Percentiles rank a stretch among this genome's conserved stretches.
phyloP scores from a whole-genome alignment of 2,888 invertebrate species.

The Agonopterix subpropinquella region DNA sequence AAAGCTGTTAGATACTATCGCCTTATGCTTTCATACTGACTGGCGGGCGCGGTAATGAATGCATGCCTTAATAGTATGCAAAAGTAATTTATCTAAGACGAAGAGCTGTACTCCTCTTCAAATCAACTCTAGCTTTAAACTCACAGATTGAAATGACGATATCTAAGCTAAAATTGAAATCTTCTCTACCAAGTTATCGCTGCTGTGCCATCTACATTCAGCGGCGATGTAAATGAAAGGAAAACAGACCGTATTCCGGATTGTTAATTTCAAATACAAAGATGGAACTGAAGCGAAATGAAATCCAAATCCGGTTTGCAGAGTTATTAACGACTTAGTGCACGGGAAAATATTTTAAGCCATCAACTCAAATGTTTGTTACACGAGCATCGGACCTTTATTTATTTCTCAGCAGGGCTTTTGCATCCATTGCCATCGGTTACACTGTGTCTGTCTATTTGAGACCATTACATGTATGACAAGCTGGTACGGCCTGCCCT shows the following conservation, averaged over 20 bases:
- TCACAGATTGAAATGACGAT: constrained; percentile 1
- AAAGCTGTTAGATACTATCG: constrained; percentile 45
- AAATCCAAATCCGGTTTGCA: constrained; percentile 32
- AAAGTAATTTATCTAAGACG: constrained; percentile 2
- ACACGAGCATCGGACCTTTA: constrained; percentile 22
- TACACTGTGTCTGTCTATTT: constrained; percentile 39
- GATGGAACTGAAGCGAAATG: constrained; percentile 29
- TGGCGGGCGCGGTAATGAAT: constrained; percentile 24
- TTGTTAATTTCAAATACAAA: constrained; percentile 30
- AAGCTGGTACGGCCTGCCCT: constrained; percentile 16
- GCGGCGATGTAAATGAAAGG: constrained; percentile 30
- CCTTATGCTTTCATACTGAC: constrained; percentile 28
- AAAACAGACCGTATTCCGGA: constrained; percentile 32
- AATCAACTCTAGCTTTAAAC: constrained; percentile 1
- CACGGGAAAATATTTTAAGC: constrained; percentile 21
- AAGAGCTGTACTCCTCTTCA: not conserved
- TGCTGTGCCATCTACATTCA: constrained; percentile 11
- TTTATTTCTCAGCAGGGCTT: constrained; percentile 49
- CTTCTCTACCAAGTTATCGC: constrained; percentile 4
- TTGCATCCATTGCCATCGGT: constrained; percentile 33
- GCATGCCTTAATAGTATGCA: constrained; percentile 8
- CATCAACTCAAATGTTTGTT: constrained; percentile 27
- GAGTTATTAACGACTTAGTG: constrained; percentile 22
- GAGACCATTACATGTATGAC: constrained; percentile 41
- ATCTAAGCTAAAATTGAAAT: constrained; percentile 19